Conservation (phyloP, 2,888 invertebrate genomes). For the Habrosyne pyritoides region DNA sequence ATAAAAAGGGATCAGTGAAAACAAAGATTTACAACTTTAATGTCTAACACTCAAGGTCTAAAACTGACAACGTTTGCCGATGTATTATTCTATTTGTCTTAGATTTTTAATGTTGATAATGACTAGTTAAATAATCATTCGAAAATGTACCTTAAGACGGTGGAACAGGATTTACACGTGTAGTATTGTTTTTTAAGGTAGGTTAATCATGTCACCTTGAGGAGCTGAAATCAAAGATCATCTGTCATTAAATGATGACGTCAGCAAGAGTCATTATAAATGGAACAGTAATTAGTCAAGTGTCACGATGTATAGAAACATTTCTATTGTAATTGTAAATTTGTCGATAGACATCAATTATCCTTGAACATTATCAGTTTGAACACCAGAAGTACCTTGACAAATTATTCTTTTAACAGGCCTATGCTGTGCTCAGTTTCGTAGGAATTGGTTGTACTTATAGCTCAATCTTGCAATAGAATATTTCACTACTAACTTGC, state of each 20-base stretch:
- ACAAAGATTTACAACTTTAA: conserved; percentile 33
- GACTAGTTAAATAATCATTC: conserved; percentile 39
- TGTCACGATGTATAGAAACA: background rate
- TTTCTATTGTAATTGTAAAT: background rate
- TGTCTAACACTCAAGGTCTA: conserved; percentile 53
- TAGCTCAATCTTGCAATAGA: no score
- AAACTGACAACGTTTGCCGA: conserved; percentile 54
- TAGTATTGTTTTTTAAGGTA: background rate
- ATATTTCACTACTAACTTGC: no score
- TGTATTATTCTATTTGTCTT: conserved; percentile 43
- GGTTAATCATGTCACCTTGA: conserved; percentile 18
- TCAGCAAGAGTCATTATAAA: conserved; percentile 21
- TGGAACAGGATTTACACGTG: background rate
- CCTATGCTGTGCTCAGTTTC: no score
- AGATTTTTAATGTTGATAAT: conserved; percentile 58
- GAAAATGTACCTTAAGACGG: conserved; percentile 33
- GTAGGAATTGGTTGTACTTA: no score
- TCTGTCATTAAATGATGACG: conserved; percentile 35
- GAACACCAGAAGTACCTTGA: no score
- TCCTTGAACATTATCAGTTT: background rate
- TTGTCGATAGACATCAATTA: background rate
- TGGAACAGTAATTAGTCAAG: conserved; percentile 9
- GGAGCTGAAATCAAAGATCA: conserved; percentile 41
- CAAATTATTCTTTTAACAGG: no score
- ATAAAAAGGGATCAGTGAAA: conserved; percentile 20